Evolutionary conservation across 2,113 vertebrate species (phyloP).

Genomic region (Psettodes erumei): DNA sequence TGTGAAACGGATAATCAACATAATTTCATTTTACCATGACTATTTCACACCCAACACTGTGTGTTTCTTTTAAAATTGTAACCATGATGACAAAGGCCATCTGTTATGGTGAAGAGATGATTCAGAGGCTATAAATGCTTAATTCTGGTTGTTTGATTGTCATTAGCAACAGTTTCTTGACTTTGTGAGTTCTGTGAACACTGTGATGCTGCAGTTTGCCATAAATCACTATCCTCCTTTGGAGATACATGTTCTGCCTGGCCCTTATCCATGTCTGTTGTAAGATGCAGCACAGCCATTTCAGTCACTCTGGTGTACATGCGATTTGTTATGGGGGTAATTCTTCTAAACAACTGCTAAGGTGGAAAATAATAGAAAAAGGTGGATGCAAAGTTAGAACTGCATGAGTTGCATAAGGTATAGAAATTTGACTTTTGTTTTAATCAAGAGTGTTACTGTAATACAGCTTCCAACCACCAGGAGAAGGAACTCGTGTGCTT

Average conservation of each 20-base stretch:
- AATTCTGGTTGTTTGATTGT: slow-evolving; percentile 18
- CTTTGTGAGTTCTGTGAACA: too few species aligned
- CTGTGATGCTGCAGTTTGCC: background rate
- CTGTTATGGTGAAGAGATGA: background rate
- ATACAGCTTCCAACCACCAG: background rate
- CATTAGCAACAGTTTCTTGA: slow-evolving; percentile 6
- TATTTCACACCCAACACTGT: too few species aligned
- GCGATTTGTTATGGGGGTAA: background rate
- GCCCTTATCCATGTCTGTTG: background rate
- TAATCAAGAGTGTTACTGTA: background rate
- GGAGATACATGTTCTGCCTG: background rate
- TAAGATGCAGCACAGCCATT: background rate
- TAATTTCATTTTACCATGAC: too few species aligned
- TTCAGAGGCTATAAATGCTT: background rate
- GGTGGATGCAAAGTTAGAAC: background rate
- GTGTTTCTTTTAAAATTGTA: too few species aligned
- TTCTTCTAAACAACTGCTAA: background rate
- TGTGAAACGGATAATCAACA: too few species aligned
- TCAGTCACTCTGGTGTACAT: background rate
- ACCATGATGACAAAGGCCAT: background rate
- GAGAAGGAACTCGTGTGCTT: background rate
- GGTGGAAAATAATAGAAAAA: background rate
- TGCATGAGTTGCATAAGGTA: too few species aligned
- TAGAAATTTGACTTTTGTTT: background rate
- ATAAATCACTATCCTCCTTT: background rate